phyloP scores from a whole-genome alignment of 53 echinoderm and acorn worm species.

The Henricia sp. region DNA sequence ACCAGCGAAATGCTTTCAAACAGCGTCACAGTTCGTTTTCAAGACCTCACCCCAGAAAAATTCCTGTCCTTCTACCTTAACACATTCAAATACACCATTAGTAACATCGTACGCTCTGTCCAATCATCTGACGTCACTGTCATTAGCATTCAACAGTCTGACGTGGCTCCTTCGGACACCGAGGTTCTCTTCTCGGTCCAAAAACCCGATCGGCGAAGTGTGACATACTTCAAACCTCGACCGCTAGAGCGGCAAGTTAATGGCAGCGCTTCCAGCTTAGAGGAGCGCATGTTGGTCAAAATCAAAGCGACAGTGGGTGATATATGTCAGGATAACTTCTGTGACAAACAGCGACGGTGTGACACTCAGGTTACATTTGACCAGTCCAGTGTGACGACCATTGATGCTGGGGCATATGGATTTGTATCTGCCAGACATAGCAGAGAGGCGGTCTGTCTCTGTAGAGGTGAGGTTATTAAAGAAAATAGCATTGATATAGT shows the following conservation, averaged over 20 bases:
- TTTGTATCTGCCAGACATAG: slow-evolving; percentile 87
- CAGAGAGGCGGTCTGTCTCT: slow-evolving; percentile 69
- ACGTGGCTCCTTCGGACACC: slow-evolving; percentile 37
- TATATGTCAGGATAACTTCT: slow-evolving; percentile 60
- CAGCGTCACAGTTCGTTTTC: slow-evolving; percentile 79
- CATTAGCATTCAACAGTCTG: slow-evolving; percentile 80
- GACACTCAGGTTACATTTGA: slow-evolving; percentile 71
- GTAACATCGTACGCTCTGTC: slow-evolving; percentile 67
- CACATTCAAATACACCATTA: slow-evolving; percentile 87
- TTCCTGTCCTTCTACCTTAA: slow-evolving; percentile 70
- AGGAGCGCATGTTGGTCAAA: slow-evolving; percentile 78
- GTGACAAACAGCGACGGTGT: slow-evolving; percentile 72
- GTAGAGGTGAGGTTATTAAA: slow-evolving; percentile 70
- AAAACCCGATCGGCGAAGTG: slow-evolving; percentile 24
- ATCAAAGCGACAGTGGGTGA: slow-evolving; percentile 72
- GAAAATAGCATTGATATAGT: no score
- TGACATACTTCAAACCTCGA: slow-evolving; percentile 75
- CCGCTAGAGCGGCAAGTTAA: slow-evolving; percentile 77
- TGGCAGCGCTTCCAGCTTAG: slow-evolving; percentile 66
- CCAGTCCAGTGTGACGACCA: slow-evolving; percentile 73
- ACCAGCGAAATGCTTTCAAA: slow-evolving; percentile 85
- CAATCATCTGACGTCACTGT: slow-evolving; percentile 72
- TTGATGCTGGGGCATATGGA: slow-evolving; percentile 64
- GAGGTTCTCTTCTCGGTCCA: slow-evolving; percentile 90
- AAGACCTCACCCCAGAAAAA: slow-evolving; percentile 75